Evolutionary conservation across 2,113 vertebrate species (phyloP).

Genomic region (Axis porcinus): DNA sequence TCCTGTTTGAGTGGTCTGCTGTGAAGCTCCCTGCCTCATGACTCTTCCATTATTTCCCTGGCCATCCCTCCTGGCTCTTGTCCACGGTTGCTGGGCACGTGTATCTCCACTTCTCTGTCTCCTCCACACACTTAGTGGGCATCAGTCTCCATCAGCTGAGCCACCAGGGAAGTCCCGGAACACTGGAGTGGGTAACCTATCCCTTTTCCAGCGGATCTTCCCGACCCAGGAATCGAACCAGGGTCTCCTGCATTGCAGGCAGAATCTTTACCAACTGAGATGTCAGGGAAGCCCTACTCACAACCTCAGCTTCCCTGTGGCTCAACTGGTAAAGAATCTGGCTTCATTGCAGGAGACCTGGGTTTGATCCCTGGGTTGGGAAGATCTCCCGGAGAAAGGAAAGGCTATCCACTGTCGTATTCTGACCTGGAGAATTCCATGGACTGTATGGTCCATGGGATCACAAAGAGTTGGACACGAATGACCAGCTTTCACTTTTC

Average conservation of each 20-base stretch:
- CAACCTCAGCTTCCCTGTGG: neutral
- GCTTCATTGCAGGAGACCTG: neutral
- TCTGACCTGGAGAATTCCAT: neutral
- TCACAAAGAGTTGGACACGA: neutral
- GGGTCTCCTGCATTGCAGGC: neutral
- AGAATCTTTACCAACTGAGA: neutral
- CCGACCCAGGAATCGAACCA: fast-evolving
- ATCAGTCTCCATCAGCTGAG: neutral
- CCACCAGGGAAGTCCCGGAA: neutral
- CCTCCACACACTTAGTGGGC: neutral
- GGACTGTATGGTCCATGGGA: neutral
- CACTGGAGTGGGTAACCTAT: neutral
- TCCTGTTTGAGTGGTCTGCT: neutral
- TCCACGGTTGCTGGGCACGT: neutral
- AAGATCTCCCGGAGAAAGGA: neutral
- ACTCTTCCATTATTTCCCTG: neutral
- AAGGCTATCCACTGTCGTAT: neutral
- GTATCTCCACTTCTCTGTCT: neutral
- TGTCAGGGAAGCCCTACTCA: neutral
- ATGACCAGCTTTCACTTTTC: neutral
- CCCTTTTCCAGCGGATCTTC: neutral
- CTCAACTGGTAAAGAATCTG: neutral
- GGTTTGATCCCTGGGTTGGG: neutral
- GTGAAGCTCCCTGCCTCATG: neutral
- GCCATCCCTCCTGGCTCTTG: neutral